These are phyloP conservation scores for Sitta europaea DNA, from an alignment of 2,113 vertebrate species.

Conservation along the genomic window DNA sequence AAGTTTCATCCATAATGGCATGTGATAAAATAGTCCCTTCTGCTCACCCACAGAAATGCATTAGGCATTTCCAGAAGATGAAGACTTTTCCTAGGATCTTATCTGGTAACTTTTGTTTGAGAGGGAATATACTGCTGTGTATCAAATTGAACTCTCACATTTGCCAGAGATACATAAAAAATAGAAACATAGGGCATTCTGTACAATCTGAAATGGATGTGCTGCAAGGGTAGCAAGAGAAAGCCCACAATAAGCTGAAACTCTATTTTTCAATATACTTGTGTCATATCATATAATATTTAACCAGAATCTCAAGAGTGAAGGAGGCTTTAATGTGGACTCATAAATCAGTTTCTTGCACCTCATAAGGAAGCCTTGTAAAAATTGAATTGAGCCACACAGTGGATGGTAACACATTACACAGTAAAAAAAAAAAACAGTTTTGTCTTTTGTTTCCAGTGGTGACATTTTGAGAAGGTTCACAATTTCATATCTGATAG, in stretches of 20 bases:
- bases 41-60: background rate
- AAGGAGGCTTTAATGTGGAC: constrained; percentile 17
- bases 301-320: constrained; percentile 50
- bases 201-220: background rate
- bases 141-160: constrained; percentile 26
- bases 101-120: constrained; percentile 35
- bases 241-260: constrained; percentile 14
- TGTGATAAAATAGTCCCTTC: constrained; percentile 13
- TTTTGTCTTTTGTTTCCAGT: constrained; percentile 27
- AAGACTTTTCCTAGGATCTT: constrained; percentile 13
- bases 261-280: constrained; percentile 47
- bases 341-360: constrained; percentile 50
- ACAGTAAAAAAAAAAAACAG: background rate
- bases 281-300: constrained; percentile 57
- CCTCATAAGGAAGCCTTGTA: background rate
- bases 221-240: background rate
- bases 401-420: background rate
- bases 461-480: constrained; percentile 9
- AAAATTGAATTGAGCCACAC: constrained; percentile 33
- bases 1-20: background rate
- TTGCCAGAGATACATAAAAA: constrained; percentile 11
- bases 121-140: background rate
- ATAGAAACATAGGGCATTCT: background rate
- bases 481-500: background rate
- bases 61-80: background rate